These are phyloP conservation scores for Anniella stebbinsi DNA, from an alignment of 2,797 vertebrate species.

Conservation along the genomic window DNA sequence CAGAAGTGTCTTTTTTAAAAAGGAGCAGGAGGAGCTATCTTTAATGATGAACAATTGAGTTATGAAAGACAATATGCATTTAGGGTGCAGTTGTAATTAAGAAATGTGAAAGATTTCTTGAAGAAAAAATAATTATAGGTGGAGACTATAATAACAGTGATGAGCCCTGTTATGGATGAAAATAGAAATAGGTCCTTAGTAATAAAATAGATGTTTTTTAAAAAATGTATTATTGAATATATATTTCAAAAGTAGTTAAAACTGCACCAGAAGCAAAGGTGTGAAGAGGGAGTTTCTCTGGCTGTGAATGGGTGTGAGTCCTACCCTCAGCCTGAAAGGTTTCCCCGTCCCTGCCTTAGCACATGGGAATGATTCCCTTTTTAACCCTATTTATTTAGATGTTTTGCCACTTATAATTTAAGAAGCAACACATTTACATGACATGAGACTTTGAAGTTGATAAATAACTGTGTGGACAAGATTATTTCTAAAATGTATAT, in stretches of 20 bases:
- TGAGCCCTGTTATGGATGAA: not conserved
- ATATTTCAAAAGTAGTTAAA: too few relatives aligned
- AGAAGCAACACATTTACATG: not conserved
- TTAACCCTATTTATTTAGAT: not conserved
- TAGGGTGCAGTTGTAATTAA: not conserved
- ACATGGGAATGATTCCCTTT: not conserved
- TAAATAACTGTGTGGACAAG: not conserved
- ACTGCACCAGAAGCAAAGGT: too few relatives aligned
- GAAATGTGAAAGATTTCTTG: not conserved
- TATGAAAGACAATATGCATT: too few relatives aligned
- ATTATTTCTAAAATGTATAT: not conserved
- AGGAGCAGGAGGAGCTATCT: too few relatives aligned
- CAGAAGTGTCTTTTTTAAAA: too few relatives aligned
- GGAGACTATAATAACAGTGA: not conserved
- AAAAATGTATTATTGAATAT: not conserved
- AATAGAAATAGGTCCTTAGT: not conserved
- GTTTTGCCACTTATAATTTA: not conserved
- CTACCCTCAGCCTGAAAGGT: too few relatives aligned
- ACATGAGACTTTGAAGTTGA: not conserved
- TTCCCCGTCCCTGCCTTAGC: too few relatives aligned
- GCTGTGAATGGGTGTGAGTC: too few relatives aligned
- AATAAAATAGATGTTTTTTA: not conserved
- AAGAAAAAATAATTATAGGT: not conserved
- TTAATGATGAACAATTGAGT: too few relatives aligned
- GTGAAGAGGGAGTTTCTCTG: too few relatives aligned